Base-by-base conservation (phyloP, 2,888 invertebrate genomes). In the Dynastes tityus region DNA sequence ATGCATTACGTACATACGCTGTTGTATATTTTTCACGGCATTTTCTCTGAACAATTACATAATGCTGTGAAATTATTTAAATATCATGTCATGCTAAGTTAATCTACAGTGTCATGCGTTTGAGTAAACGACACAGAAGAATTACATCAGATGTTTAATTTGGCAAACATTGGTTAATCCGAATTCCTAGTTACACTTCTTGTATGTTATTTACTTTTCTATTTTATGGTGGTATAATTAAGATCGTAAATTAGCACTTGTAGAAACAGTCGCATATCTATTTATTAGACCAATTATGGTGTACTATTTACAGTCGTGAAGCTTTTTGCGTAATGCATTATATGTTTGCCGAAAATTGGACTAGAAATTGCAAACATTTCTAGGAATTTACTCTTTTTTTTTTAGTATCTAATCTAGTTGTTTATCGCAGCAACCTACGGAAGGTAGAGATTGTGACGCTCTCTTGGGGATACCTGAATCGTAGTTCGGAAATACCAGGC, bases 191-290 rank as follows among this genome's bases (percentile, higher is more conserved):
- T 65, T 65, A 65, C 13, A 8, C 8, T 22, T 65, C 22, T 40
- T 65, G 22, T 37, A 6, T 40, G 22, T 65, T 65, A 40, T 45
- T 65, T 65, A 40, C 65, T 65, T 65, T 65, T 65, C 65, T 65
- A 65, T 65, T 65, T 65, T 65, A 65, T 65, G n/a, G 45, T 8
- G 9, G 16, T 65, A 40, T 45, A 16, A 45, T 65, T 45, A 22
- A 16, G 16, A n/a, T n/a, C 11, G 40, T 65, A 65, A 65, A 65
- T 65, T 45, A 65, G 2, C 22, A 32, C 13, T 16, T 65, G 32
- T 5, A 32, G 40, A 40, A 16, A 32, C 65, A 65, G 22, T 22
- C 16, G 16, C 53, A 6, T 53, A 9, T 16, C n/a, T 55, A 22
- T 55, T 55, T 55, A 22, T 9, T 55, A n/a, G 55, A 8, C 16